Conservation (phyloP, 2,797 vertebrate species). For the Heliangelus exortis region DNA sequence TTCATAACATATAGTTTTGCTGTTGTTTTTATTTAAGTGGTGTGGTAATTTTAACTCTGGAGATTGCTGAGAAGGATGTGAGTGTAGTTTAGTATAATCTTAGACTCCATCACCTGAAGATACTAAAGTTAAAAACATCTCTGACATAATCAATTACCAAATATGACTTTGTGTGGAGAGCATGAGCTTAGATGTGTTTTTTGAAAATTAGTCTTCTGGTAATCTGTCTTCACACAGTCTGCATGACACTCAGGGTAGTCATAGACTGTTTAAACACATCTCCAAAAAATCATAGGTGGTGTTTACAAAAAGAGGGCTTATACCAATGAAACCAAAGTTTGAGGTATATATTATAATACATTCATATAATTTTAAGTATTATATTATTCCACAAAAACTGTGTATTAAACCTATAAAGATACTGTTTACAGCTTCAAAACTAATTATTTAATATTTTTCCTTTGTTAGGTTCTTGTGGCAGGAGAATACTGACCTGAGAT, state of each 20-base stretch:
- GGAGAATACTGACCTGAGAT: constrained; percentile 72
- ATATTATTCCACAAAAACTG: background rate
- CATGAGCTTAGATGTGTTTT: background rate
- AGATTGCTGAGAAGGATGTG: background rate
- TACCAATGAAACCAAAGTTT: background rate
- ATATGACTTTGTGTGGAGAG: background rate
- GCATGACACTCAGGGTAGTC: background rate
- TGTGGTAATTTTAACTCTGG: background rate
- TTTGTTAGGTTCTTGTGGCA: constrained; percentile 40
- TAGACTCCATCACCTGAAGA: background rate
- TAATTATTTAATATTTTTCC: background rate
- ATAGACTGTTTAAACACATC: background rate
- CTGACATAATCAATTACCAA: background rate
- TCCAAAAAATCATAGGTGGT: background rate
- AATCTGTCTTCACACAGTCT: background rate
- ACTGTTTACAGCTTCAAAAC: background rate
- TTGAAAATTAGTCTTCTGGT: background rate
- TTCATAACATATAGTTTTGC: background rate
- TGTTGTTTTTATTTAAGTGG: background rate
- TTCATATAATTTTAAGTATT: background rate
- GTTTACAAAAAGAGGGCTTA: background rate
- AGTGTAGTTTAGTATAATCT: background rate
- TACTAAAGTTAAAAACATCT: background rate
- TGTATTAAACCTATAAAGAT: background rate
- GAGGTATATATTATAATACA: background rate